These are phyloP conservation scores for Gymnogyps californianus DNA, from an alignment of 2,113 vertebrate species.

Conservation along the genomic window DNA sequence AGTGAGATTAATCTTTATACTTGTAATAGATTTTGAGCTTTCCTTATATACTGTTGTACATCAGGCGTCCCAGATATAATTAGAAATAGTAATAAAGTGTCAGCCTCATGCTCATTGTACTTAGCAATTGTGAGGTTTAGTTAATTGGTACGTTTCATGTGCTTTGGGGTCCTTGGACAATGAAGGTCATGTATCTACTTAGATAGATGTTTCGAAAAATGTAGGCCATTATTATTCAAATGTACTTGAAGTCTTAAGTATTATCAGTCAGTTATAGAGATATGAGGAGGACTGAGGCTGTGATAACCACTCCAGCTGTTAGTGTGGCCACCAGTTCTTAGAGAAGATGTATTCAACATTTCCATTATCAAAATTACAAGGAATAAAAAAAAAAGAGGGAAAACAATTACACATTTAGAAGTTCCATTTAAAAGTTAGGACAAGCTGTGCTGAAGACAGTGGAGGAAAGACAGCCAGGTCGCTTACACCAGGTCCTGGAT, in stretches of 20 bases:
- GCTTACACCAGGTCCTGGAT: neutral
- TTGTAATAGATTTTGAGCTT: slow-evolving; percentile 40
- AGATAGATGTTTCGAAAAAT: slow-evolving; percentile 3
- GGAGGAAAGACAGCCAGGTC: neutral
- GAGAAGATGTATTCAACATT: neutral
- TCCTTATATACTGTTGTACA: neutral
- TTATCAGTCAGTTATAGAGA: neutral
- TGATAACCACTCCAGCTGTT: neutral
- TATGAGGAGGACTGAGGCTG: neutral
- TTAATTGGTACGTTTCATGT: slow-evolving; percentile 5
- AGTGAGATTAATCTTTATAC: slow-evolving; percentile 40
- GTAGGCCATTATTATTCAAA: slow-evolving; percentile 13
- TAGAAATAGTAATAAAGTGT: slow-evolving; percentile 48
- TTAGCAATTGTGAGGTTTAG: slow-evolving; percentile 21
- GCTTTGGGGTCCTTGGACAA: neutral
- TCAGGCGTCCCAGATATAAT: slow-evolving; percentile 31
- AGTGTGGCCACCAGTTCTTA: neutral
- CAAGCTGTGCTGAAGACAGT: neutral
- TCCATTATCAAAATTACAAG: neutral
- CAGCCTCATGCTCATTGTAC: neutral
- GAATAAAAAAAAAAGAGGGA: neutral
- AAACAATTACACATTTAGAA: neutral
- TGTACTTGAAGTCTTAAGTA: neutral
- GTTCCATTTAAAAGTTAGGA: neutral
- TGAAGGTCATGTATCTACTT: slow-evolving; percentile 21